Percentiles rank a stretch among this genome's conserved stretches.
These are phyloP conservation scores for Dyspetes luteomarginatus DNA, from an alignment of 2,888 invertebrate species.

Conservation along the genomic window DNA sequence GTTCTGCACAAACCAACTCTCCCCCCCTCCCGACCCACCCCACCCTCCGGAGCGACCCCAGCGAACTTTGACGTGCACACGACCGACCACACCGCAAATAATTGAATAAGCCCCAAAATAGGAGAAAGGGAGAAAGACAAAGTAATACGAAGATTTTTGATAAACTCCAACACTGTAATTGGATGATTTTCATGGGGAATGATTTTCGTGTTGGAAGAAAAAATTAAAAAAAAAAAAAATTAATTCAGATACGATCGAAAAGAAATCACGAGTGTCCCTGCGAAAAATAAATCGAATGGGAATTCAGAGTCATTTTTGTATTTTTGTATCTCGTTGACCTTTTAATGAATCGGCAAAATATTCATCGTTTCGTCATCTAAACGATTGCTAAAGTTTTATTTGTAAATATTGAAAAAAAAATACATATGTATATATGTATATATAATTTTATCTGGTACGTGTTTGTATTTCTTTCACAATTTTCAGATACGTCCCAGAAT, in stretches of 20 bases:
- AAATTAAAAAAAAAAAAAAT: conserved; percentile 20
- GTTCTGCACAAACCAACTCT: conserved; percentile 23
- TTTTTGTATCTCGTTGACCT: too few species aligned
- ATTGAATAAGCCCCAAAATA: conserved; percentile 62
- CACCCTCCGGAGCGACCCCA: conserved; percentile 25
- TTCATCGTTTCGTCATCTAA: background rate
- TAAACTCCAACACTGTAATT: conserved; percentile 76
- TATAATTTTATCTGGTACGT: too few species aligned
- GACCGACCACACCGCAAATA: conserved; percentile 52
- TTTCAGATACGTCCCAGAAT: conserved; percentile 43
- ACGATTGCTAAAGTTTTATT: background rate
- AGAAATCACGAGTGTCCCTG: too few species aligned
- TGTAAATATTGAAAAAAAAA: background rate
- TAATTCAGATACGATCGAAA: conserved; percentile 19
- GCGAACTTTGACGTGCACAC: conserved; percentile 11
- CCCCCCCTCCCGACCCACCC: too few species aligned
- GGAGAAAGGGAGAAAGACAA: conserved; percentile 53
- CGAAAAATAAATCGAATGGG: too few species aligned
- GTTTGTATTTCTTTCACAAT: conserved; percentile 31
- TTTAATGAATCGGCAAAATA: conserved; percentile 3
- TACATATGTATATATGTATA: too few species aligned
- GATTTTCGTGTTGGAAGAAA: conserved; percentile 58
- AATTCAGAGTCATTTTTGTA: conserved; percentile 3
- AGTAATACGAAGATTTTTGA: conserved; percentile 74
- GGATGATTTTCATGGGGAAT: conserved; percentile 82